A percentile compares a stretch with the other conserved stretches of the same genome.
These are phyloP conservation scores for Mionectes olivaceus DNA, from an alignment of 2,797 vertebrate genomes.

Conservation along the genomic window DNA sequence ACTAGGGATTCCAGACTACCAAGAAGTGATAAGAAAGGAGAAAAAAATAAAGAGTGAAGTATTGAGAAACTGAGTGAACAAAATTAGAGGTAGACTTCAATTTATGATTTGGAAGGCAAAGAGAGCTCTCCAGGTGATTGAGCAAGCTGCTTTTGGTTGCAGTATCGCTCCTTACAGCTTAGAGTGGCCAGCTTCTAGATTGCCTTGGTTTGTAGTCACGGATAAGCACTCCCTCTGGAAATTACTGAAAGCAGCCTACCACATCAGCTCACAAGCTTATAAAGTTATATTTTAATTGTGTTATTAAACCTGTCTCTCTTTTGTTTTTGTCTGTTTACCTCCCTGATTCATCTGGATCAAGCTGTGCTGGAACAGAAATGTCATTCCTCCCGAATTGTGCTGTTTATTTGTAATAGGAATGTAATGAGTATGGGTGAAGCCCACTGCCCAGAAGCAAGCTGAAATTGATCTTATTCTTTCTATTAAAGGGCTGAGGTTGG, in stretches of 20 bases:
- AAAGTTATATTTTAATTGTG: slow-evolving; percentile 55
- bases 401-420: neutral
- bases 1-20: slow-evolving; percentile 8
- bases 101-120: slow-evolving; percentile 52
- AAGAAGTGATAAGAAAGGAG: slow-evolving; percentile 2
- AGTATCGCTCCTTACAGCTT: slow-evolving; percentile 18
- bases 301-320: slow-evolving; percentile 26
- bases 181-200: slow-evolving; percentile 23
- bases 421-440: neutral
- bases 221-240: slow-evolving; percentile 63
- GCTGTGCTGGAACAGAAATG: neutral
- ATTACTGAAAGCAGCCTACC: slow-evolving; percentile 43
- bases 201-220: slow-evolving; percentile 21
- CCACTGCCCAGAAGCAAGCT: neutral
- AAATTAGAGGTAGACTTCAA: slow-evolving; percentile 57
- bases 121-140: slow-evolving; percentile 25
- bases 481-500: neutral
- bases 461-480: neutral
- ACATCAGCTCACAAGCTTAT: slow-evolving; percentile 25
- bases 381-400: neutral
- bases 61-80: slow-evolving; percentile 24
- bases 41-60: neutral
- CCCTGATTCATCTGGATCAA: slow-evolving; percentile 11
- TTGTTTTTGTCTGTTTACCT: slow-evolving; percentile 22
- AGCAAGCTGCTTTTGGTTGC: slow-evolving; percentile 2